Evolutionary conservation across 2,113 vertebrate species (phyloP).

Genomic region (Saimiri boliviensis): DNA sequence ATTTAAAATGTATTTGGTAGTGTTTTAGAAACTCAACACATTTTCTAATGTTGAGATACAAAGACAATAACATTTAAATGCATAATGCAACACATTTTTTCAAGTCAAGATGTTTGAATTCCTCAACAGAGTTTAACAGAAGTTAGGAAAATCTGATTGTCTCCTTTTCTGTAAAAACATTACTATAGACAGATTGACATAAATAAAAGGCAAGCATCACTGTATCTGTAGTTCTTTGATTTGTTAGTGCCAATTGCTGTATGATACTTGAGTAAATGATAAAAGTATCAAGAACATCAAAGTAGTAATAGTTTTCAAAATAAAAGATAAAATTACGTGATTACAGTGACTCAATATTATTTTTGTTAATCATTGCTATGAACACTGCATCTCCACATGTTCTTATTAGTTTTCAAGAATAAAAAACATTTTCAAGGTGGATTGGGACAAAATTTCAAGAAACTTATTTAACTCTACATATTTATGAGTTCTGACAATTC

Average conservation of each 20-base stretch:
- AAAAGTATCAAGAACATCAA: not conserved
- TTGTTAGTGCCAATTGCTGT: not conserved
- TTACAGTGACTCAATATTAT: not conserved
- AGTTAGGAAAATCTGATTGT: not conserved
- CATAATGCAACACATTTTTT: rapidly evolving
- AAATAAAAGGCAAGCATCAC: not conserved
- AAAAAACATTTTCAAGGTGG: not conserved
- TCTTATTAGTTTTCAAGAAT: not conserved
- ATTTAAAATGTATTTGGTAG: not conserved
- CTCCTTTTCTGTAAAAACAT: not conserved
- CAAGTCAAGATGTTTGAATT: not conserved
- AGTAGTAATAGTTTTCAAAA: not conserved
- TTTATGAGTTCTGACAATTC: constrained; percentile 69
- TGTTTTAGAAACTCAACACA: not conserved
- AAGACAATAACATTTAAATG: not conserved
- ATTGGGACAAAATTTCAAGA: constrained; percentile 20
- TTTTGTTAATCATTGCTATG: not conserved
- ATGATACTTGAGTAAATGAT: not conserved
- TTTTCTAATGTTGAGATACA: not conserved
- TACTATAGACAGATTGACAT: not conserved
- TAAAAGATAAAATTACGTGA: not conserved
- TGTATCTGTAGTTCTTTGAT: not conserved
- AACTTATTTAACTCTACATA: constrained; percentile 39
- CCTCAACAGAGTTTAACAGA: not conserved
- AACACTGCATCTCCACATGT: not conserved